Evolutionary conservation across 2,797 vertebrate species (phyloP).

Genomic region (Helicolenus hilgendorfi): DNA sequence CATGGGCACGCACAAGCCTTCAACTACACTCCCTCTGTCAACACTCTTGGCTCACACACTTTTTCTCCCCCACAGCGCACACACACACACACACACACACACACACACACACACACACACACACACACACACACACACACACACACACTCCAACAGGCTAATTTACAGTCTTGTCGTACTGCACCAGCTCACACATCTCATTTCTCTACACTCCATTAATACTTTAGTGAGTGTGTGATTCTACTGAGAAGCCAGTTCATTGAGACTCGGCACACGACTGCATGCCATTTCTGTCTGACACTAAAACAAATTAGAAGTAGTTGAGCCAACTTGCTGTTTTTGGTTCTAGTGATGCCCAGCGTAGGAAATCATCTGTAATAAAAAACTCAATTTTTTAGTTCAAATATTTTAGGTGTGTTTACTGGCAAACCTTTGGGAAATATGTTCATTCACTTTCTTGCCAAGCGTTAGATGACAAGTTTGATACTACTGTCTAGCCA

Average conservation of each 20-base stretch:
- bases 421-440: not conserved
- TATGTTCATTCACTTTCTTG: not conserved
- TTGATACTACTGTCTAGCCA: not conserved
- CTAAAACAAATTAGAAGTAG: not conserved
- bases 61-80: not conserved
- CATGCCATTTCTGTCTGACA: constrained; percentile 12
- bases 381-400: not conserved
- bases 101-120: not conserved
- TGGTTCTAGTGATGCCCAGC: not conserved
- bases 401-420: not conserved
- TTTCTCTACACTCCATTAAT: constrained; percentile 75
- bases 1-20: constrained; percentile 72
- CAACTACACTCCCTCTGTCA: constrained; percentile 76
- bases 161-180: constrained; percentile 57
- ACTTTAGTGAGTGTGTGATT: constrained; percentile 65
- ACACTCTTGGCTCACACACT: constrained; percentile 56
- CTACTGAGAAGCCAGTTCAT: constrained; percentile 29
- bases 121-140: not conserved
- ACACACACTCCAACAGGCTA: constrained; percentile 23
- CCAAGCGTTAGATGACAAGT: not conserved
- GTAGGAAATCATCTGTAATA: not conserved
- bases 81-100: no score
- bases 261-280: constrained; percentile 7
- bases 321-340: not conserved
- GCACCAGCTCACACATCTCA: constrained; percentile 53